Conservation (phyloP, 2,797 vertebrate species). For the Graptemys geographica region DNA sequence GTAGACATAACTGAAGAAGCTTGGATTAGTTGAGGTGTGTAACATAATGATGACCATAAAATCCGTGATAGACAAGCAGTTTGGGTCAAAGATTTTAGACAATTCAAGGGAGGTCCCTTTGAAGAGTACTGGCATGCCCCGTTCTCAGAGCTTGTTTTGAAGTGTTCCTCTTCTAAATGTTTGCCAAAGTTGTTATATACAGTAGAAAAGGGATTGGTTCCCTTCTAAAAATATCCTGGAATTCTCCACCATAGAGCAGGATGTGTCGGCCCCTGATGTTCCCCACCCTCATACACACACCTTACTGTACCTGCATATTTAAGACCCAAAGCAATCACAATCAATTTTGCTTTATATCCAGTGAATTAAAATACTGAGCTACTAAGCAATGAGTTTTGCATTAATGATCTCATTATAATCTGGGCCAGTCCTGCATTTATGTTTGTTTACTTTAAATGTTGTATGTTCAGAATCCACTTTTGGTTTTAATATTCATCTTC, state of each 20-base stretch:
- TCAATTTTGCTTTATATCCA: constrained; percentile 63
- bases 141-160: background rate
- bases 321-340: constrained; percentile 26
- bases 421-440: constrained; percentile 35
- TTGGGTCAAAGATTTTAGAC: background rate
- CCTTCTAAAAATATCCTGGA: constrained; percentile 31
- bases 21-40: background rate
- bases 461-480: constrained; percentile 20
- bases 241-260: constrained; percentile 2
- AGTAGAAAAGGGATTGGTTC: background rate
- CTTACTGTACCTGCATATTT: constrained; percentile 54
- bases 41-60: background rate
- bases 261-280: constrained; percentile 4
- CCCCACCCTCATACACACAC: background rate
- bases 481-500: constrained; percentile 34
- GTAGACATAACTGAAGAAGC: background rate
- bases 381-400: constrained; percentile 48
- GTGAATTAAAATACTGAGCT: constrained; percentile 55
- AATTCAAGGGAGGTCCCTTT: background rate
- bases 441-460: constrained; percentile 53
- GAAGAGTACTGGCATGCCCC: background rate
- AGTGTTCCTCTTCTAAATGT: background rate
- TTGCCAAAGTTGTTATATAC: background rate
- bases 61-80: background rate
- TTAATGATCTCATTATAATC: constrained; percentile 68